phyloP scores from a whole-genome alignment of 2,113 vertebrate species.

The Lichenostomus cassidix region DNA sequence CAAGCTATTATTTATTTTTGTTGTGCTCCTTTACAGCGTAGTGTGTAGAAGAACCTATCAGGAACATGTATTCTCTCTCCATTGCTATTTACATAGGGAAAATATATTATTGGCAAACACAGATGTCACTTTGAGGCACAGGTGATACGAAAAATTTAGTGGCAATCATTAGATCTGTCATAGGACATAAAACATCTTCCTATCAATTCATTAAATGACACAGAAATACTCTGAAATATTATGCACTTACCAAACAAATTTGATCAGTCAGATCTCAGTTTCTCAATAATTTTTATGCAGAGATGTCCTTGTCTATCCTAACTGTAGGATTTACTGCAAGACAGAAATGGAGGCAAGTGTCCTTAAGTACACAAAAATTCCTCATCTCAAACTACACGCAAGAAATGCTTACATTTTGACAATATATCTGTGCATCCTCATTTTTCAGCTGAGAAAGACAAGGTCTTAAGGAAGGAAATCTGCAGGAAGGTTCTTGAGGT shows the following conservation, averaged over 20 bases:
- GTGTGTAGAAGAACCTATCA: background rate
- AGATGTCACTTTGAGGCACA: background rate
- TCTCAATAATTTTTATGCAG: background rate
- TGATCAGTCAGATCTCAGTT: background rate
- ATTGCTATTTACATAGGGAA: background rate
- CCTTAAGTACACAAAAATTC: background rate
- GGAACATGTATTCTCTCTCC: background rate
- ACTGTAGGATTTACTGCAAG: background rate
- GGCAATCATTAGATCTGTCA: background rate
- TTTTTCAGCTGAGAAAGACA: background rate
- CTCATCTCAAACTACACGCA: background rate
- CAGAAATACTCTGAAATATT: background rate
- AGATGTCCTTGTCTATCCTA: background rate
- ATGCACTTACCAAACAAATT: background rate
- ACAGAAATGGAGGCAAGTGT: background rate
- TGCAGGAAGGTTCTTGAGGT: background rate
- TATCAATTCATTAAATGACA: background rate
- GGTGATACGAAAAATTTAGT: background rate
- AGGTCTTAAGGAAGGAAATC: background rate
- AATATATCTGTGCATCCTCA: background rate
- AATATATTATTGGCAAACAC: background rate
- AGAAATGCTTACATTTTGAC: background rate
- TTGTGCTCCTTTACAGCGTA: background rate
- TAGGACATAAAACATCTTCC: background rate
- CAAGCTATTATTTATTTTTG: background rate